Evolutionary conservation across 1,140 invertebrate genomes (phyloP), one percentile per base, ranked within the genome.

Genomic region (Achatina immaculata): DNA sequence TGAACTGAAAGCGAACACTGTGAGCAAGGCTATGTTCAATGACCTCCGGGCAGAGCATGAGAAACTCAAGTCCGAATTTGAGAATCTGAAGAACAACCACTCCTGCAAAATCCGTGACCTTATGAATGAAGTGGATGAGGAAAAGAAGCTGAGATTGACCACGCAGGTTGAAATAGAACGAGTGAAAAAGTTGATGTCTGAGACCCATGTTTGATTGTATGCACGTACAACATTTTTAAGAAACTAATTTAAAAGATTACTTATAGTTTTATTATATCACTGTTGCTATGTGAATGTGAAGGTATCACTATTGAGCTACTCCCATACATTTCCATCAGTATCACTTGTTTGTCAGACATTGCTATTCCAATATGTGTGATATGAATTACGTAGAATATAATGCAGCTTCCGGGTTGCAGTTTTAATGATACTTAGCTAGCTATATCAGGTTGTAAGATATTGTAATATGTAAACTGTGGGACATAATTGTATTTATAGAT

Each of bases 141-240:
- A 91, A 81, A 91, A 91, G 86, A 91, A 91, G 72, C 86, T 89
- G 14, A 84, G 91, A 34, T 84, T 90, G 1, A 87, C 85, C 72
- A 90, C 89, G 28, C 89, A 91, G 83, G 90, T 91, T 14, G 91
- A 91, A 83, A 87, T 91, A n/a, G 89, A 91, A 65, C 66, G 91
- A 51, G 88, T 91, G 45, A 88, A 88, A 45, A 91, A 90, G 84
- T 82, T 91, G 65, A 81, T 90, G 31, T 83, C 86, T 14, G 88
- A 89, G 80, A 86, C 87, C 16, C 82, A 88, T 83, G 86, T 89
- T 45, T 89, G 82, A 86, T 11, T 38, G 16, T 69, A 34, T 83
- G 68, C 3, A 36, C 58, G 51, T 38, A 72, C 65, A 58, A 11
- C 11, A 58, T 24, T 58, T 58, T 58, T 58, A 58, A 58, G 4